phyloP scores from a whole-genome alignment of 1,140 invertebrate genomes.

The Tetramorium parvispinum region DNA sequence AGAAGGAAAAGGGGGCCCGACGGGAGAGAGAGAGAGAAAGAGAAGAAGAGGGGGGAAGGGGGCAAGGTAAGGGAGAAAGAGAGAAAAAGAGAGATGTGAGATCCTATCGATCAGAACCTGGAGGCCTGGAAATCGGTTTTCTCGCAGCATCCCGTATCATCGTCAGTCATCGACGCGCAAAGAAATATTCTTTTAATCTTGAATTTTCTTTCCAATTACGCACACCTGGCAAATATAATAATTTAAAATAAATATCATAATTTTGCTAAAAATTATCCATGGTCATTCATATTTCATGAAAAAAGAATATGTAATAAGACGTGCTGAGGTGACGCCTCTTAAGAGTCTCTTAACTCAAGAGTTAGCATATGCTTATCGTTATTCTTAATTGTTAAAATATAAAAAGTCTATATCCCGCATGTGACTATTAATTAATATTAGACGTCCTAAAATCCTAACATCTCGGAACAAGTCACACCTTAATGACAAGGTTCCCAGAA shows the following conservation, averaged over 20 bases:
- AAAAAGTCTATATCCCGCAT: no score
- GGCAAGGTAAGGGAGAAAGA: neutral
- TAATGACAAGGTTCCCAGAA: neutral
- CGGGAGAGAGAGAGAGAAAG: conserved; percentile 24
- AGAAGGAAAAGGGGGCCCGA: conserved; percentile 69
- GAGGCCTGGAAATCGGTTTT: conserved; percentile 69
- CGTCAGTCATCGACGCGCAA: neutral
- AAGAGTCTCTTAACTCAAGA: neutral
- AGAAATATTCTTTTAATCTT: neutral
- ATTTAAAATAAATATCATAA: neutral
- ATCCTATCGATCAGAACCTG: conserved; percentile 68
- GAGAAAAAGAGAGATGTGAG: conserved; percentile 20
- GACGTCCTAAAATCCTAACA: neutral
- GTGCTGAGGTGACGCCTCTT: neutral
- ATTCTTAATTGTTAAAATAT: neutral
- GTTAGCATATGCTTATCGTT: neutral
- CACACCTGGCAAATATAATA: neutral
- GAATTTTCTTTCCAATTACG: conserved; percentile 11
- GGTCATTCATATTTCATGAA: neutral
- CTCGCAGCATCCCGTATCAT: conserved; percentile 53
- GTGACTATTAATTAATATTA: neutral
- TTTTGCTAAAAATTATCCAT: neutral
- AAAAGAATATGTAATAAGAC: neutral
- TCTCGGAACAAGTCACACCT: neutral
- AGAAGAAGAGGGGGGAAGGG: neutral